Evolutionary conservation across 2,797 vertebrate genomes (phyloP), one percentile per base, ranked within the genome.

Genomic region (Paratrypauchen microcephalus): DNA sequence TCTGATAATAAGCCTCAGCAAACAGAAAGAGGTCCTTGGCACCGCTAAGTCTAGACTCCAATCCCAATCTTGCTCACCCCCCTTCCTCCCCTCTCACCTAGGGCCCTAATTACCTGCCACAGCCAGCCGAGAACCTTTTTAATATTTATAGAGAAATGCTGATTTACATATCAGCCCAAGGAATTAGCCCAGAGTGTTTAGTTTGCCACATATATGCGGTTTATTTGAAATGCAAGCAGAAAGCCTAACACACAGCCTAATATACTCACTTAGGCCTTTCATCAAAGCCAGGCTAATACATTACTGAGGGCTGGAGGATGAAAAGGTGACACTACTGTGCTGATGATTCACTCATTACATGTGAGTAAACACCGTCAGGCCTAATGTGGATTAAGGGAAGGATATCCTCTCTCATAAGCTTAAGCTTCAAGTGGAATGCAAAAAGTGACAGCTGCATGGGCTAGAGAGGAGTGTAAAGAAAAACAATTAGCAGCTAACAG

Each of bases 291-390:
- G 84, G 82, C 84, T 87, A 90, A 91, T 89, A 83, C 83, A 81
- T n/a, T n/a, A n/a, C 76, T 85, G 63, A 73, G 62, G 76, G 71
- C 61, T 65, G 64, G 19, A 41, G 75, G 86, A 88, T 90, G 83
- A 91, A 91, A 89, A 82, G 77, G 80, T 85, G 89, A 72, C 88
- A 76, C 80, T 39, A 69, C 77, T 1, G 67, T 87, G 92, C 84
- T 91, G 90, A 94, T 92, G 87, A 89, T 86, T 87, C 87, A 72
- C 75, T 92, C 83, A 92, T 91, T 88, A 89, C 85, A 79, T 85
- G 85, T 81, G 86, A 87, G 90, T 86, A 92, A 93, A 93, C 82
- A 80, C 72, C 13, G 39, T 82, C 72, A 77, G 74, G 65, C 73
- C 69, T 85, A 71, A 88, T 87, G 84, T 84, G 85, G 82, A 90